A percentile compares a stretch with the other conserved stretches of the same genome.
Evolutionary conservation across 2,888 invertebrate genomes (phyloP).

Genomic region (Pelosia muscerda): DNA sequence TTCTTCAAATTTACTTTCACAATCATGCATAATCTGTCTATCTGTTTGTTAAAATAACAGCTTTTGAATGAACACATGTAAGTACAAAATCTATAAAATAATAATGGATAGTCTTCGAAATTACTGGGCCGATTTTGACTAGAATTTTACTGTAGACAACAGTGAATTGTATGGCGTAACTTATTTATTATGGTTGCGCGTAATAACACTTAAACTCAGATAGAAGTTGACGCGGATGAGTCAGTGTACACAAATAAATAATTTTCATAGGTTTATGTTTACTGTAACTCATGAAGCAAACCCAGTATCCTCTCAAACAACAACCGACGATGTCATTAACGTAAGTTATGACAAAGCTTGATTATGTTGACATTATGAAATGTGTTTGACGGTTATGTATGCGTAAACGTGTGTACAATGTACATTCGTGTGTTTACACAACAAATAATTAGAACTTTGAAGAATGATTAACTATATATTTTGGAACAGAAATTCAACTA

Average conservation of each 20-base stretch:
- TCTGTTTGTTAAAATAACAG: no score
- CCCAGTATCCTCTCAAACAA: constrained; percentile 6
- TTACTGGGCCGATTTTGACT: no score
- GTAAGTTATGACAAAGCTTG: constrained; percentile 19
- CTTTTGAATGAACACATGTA: no score
- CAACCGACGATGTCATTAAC: constrained; percentile 10
- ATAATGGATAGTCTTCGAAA: no score
- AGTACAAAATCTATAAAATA: no score
- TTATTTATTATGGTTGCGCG: no score
- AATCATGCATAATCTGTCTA: no score
- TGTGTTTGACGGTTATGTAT: constrained; percentile 9
- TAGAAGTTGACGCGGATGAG: neutral
- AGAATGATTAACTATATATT: neutral
- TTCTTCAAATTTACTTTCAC: no score
- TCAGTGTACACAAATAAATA: neutral
- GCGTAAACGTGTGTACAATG: neutral
- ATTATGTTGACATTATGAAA: constrained; percentile 22
- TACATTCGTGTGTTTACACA: no score
- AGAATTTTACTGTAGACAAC: no score
- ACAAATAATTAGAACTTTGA: neutral
- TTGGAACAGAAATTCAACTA: neutral
- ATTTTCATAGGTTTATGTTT: neutral
- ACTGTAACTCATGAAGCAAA: constrained; percentile 5
- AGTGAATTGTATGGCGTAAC: no score
- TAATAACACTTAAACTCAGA: neutral